phyloP scores from a whole-genome alignment of 2,113 vertebrate species.

The Apeltes quadracus region DNA sequence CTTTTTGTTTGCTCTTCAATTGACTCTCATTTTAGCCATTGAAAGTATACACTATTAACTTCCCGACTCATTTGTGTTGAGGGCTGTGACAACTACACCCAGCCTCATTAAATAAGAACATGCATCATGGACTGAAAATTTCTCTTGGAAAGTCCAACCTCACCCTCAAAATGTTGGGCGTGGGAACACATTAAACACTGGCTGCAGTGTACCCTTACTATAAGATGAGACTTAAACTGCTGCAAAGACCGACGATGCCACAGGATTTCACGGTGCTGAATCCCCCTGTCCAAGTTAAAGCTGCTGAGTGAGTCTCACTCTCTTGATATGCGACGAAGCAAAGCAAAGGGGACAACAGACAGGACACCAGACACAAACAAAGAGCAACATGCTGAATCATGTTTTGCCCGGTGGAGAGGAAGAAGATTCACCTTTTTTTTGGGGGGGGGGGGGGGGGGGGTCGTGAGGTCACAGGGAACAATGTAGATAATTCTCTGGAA shows the following conservation, averaged over 20 bases:
- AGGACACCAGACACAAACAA: slow-evolving; percentile 40
- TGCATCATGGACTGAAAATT: slow-evolving; percentile 62
- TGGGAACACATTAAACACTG: slow-evolving; percentile 52
- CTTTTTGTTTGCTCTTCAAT: neutral
- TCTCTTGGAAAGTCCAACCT: slow-evolving; percentile 70
- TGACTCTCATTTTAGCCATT: slow-evolving; percentile 20
- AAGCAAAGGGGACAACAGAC: slow-evolving; percentile 14
- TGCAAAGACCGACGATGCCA: too few species aligned
- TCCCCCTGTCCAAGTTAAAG: neutral
- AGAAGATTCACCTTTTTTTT: slow-evolving; percentile 9
- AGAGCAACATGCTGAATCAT: slow-evolving; percentile 50
- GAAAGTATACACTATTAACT: slow-evolving; percentile 32
- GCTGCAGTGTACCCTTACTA: slow-evolving; percentile 29
- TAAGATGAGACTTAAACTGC: too few species aligned
- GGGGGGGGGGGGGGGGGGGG: neutral
- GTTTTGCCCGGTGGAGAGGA: neutral
- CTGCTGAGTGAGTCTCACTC: slow-evolving; percentile 16
- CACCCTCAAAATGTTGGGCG: slow-evolving; percentile 62
- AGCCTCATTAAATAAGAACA: slow-evolving; percentile 56
- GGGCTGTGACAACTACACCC: slow-evolving; percentile 61
- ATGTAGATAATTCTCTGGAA: slow-evolving; percentile 71
- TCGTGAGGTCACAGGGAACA: slow-evolving; percentile 44
- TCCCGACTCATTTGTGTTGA: slow-evolving; percentile 40
- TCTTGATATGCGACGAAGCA: slow-evolving; percentile 2
- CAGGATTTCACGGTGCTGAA: too few species aligned